Evolutionary conservation across 92 coral and sea anemone genomes (phyloP).

Genomic region (Zoanthus sociatus): DNA sequence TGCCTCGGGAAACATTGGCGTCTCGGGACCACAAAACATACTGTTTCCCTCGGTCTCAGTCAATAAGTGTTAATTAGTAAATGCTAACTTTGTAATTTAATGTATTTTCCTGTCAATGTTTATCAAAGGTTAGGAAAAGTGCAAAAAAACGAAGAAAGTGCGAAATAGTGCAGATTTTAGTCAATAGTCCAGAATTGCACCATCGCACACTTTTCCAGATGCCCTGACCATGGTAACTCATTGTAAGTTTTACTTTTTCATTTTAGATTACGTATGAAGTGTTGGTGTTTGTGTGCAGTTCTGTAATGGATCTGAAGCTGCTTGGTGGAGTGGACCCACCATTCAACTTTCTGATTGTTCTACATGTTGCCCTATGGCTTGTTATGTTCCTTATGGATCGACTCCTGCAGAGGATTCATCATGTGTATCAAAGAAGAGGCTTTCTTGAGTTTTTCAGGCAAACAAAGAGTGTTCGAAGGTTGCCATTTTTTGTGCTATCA

Average conservation of each 20-base stretch:
- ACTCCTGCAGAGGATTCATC: slow-evolving; percentile 73
- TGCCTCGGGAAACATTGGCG: too few relatives aligned
- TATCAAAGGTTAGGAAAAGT: too few relatives aligned
- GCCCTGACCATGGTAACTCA: too few relatives aligned
- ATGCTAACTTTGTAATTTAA: too few relatives aligned
- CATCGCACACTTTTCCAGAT: too few relatives aligned
- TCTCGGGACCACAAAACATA: too few relatives aligned
- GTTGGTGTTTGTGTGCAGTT: slow-evolving; percentile 45
- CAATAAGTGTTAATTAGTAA: too few relatives aligned
- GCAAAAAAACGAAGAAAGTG: too few relatives aligned
- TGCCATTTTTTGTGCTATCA: slow-evolving; percentile 77
- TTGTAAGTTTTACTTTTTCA: not conserved
- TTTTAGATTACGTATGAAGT: slow-evolving; percentile 52
- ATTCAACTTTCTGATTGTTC: slow-evolving; percentile 74
- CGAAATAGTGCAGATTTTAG: too few relatives aligned
- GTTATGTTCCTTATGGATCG: slow-evolving; percentile 76
- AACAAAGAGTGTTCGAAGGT: slow-evolving; percentile 76
- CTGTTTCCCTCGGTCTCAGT: too few relatives aligned
- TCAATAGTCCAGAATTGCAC: too few relatives aligned
- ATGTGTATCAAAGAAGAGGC: slow-evolving; percentile 77
- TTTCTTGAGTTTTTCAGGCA: slow-evolving; percentile 84
- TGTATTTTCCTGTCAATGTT: too few relatives aligned
- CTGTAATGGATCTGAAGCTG: slow-evolving; percentile 23
- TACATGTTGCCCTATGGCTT: slow-evolving; percentile 88
- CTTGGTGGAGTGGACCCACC: slow-evolving; percentile 79